Conservation (phyloP, 1,140 invertebrate genomes). For the Bombus sibiricus region DNA sequence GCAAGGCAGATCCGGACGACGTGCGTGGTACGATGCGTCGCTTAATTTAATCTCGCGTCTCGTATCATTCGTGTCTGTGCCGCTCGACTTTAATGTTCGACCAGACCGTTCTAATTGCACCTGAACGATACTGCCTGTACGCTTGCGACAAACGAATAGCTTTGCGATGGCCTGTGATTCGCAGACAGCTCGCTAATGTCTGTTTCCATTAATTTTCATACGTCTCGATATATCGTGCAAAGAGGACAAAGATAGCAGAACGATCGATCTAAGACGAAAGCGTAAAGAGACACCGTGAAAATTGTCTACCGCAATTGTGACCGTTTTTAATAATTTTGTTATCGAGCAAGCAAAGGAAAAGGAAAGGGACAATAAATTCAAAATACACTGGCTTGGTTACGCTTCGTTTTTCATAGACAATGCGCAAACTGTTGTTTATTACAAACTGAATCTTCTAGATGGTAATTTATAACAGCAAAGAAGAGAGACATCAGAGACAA, state of each 20-base stretch:
- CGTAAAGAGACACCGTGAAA: background rate
- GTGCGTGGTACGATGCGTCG: slow-evolving; percentile 62
- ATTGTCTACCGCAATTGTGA: background rate
- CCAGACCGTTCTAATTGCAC: background rate
- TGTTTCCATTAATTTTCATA: background rate
- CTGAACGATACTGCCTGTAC: background rate
- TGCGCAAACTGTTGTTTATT: too few species aligned
- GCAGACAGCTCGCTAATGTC: background rate
- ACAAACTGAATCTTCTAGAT: too few species aligned
- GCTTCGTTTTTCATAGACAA: too few species aligned
- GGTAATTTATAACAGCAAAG: too few species aligned
- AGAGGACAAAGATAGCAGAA: background rate
- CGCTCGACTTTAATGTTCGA: slow-evolving; percentile 3
- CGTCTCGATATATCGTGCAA: accelerated
- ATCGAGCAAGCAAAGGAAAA: too few species aligned
- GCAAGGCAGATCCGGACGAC: slow-evolving; percentile 63
- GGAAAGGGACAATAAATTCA: too few species aligned
- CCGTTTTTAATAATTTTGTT: too few species aligned
- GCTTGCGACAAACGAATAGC: background rate
- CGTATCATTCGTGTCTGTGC: background rate
- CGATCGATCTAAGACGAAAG: too few species aligned
- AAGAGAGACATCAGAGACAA: too few species aligned
- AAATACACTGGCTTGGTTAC: too few species aligned
- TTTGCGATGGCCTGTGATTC: background rate
- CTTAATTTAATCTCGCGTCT: slow-evolving; percentile 71